Base-by-base conservation (phyloP, 1,140 invertebrate genomes). In the Drosophila equinoxialis region DNA sequence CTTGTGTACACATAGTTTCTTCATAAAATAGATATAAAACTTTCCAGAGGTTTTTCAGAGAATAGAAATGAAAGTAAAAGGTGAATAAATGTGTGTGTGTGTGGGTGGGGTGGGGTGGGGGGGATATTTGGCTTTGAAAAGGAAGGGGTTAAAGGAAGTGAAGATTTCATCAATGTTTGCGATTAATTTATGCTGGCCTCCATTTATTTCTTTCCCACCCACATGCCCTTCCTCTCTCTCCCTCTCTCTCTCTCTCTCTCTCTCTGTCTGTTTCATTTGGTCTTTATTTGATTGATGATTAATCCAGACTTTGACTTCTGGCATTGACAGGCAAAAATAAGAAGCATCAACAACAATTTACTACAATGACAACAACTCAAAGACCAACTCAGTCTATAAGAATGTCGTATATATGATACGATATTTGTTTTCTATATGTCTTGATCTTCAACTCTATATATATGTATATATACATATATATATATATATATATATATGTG, bases 281-380 rank as follows among this genome's bases (percentile, higher is more conserved):
- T 65, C 35, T 45, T 48, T 14, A 23, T 78, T 85, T 87, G 79
- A 89, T 87, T 87, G 84, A 87, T 87, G 84, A 89, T 84, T 83
- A 87, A 87, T 89, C 80, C 84, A 89, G 84, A 89, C 80, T 89
- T 87, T 87, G 84, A 83, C 84, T 80, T 87, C 83, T 87, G 84
- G 70, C 84, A 87, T 89, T 83, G 84, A 83, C 73, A 75, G 58
- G n/a, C 33, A 30, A 13, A 65, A 10, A 65, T 39, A 63, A 69
- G 17, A 62, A 68, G 42, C 58, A 65, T 59, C 58, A 67, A 72
- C 45, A 78, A 68, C 33, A 68, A 26, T 1, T 14, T 39, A 63
- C 23, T 26, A 26, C 23, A 26, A 26, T 26, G 23, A 26, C 30
- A 60, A 57, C 8, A 73, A 59, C 20, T 54, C 45, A 61, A 71